Base-by-base conservation (phyloP, 2,888 invertebrate species). In the Lymantria monacha region DNA sequence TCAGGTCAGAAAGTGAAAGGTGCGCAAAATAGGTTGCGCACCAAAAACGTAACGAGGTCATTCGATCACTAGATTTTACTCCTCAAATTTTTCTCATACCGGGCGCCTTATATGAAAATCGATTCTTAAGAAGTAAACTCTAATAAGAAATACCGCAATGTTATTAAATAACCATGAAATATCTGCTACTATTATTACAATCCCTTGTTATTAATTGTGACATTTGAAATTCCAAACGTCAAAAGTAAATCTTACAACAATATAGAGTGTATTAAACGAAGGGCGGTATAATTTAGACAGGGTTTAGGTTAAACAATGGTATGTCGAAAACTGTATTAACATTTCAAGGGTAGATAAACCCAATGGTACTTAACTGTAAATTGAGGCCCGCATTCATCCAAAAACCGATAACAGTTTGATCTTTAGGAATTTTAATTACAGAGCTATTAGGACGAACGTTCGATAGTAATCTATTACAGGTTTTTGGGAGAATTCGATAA, bases 371-470 rank as follows among this genome's bases (percentile, higher is more conserved):
- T 45, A 22, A 56, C 63, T 69, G 57, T 60, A 62, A 63, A 59
- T 62, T 46, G 52, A 52, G 53, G 59, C 79, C 77, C 79, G 75
- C 74, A 79, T 80, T 61, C 64, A 68, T 61, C 61, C 54, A 51
- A 33, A 53, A 61, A 63, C 60, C 64, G 67, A 78, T 71, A 45
- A 53, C 37, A 13, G 59, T 59, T 63, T 63, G 63, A 72, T 71
- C 69, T 71, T 60, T 56, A 54, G 70, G 76, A 76, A 77, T 79
- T 79, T 76, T 77, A 78, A 76, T 76, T 70, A 76, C 69, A 50
- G 61, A 58, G 59, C 68, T 69, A 64, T 63, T 58, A 53, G 30
- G 40, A 45, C 57, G 43, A 47, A 52, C 48, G 60, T 46, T 30
- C 30, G 57, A 60, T 58, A 46, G 62, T 60, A 57, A 54, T 60